A percentile compares a stretch with the other conserved stretches of the same genome.
phyloP scores from a whole-genome alignment of 2,797 vertebrate genomes.

The Vultur gryphus region DNA sequence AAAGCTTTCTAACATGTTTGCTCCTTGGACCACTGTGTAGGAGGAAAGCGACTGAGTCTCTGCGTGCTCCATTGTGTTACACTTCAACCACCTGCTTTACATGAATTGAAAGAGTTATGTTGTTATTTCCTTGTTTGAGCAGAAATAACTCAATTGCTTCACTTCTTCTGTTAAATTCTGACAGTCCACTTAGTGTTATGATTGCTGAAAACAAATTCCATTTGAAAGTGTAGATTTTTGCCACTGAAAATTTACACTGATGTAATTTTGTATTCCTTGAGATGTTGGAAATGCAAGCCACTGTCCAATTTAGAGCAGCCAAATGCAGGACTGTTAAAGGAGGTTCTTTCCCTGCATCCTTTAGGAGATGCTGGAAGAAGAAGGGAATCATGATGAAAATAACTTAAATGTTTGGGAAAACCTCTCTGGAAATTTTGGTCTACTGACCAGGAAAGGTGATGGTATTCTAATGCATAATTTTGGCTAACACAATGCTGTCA shows the following conservation, averaged over 20 bases:
- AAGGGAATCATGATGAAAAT: background rate
- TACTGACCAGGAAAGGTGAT: background rate
- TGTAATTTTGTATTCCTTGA: conserved; percentile 53
- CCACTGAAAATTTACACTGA: background rate
- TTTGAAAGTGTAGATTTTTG: background rate
- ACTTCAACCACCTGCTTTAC: background rate
- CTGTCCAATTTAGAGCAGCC: conserved; percentile 12
- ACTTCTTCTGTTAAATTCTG: background rate
- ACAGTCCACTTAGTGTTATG: background rate
- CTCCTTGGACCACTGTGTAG: background rate
- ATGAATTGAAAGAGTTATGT: background rate
- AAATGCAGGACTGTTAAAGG: background rate
- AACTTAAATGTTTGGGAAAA: background rate
- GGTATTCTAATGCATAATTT: background rate
- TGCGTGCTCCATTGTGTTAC: background rate
- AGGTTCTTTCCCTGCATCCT: background rate
- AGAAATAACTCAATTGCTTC: background rate
- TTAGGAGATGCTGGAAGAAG: background rate
- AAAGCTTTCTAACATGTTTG: background rate
- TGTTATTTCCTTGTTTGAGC: background rate
- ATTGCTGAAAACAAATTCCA: background rate
- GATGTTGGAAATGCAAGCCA: conserved; percentile 65
- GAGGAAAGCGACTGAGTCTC: background rate
- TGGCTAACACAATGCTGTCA: background rate
- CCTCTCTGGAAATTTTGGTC: background rate